A percentile compares a stretch with the other conserved stretches of the same genome.
phyloP scores from a whole-genome alignment of 2,888 invertebrate species.

The Polydrusus cervinus region DNA sequence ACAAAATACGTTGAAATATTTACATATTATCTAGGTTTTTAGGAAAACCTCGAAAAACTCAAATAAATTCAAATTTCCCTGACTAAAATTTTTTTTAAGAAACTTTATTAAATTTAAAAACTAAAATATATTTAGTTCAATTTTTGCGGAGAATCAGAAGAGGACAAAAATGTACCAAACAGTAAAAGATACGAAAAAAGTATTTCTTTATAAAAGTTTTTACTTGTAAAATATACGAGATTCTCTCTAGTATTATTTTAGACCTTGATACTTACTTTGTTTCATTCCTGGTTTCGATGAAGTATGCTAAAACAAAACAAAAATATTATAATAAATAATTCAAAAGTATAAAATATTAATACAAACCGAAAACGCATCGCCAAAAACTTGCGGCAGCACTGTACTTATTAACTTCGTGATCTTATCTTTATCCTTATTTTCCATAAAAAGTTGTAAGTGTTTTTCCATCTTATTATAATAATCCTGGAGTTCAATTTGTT shows the following conservation, averaged over 20 bases:
- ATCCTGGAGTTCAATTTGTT: neutral
- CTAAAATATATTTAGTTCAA: no score
- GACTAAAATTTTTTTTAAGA: no score
- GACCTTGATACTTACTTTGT: constrained; percentile 25
- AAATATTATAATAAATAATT: neutral
- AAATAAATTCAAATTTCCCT: no score
- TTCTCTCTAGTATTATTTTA: neutral
- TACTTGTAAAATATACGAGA: no score
- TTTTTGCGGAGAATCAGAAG: no score
- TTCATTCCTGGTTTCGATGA: constrained; percentile 10
- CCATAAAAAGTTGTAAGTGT: constrained; percentile 20
- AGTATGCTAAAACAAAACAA: constrained; percentile 21
- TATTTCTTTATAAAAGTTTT: no score
- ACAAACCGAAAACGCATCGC: constrained; percentile 24
- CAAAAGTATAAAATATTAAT: neutral
- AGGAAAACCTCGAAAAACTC: no score
- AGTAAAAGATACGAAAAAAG: no score
- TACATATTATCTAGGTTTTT: no score
- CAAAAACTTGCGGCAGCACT: constrained; percentile 31
- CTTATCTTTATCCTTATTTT: constrained; percentile 30
- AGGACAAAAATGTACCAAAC: no score
- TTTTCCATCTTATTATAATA: neutral
- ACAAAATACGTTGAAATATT: neutral
- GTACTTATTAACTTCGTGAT: constrained; percentile 20
- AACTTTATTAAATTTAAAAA: no score